phyloP scores from a whole-genome alignment of 2,888 invertebrate species.

The Drosophila pseudotalamancana region DNA sequence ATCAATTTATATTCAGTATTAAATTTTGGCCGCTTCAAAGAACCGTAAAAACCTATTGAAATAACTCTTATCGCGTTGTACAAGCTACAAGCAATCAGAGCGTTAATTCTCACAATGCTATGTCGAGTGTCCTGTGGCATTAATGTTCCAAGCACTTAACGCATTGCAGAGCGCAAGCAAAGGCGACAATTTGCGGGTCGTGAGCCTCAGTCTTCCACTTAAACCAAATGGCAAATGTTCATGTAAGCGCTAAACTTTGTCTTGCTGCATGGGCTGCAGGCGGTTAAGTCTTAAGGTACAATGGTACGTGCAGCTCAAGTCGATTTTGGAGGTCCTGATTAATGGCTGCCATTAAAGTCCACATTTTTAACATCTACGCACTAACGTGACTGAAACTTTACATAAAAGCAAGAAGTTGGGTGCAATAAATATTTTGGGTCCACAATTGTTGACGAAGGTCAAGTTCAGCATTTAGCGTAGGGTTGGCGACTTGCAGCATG shows the following conservation, averaged over 20 bases:
- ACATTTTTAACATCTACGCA: conserved; percentile 33
- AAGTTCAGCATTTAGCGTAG: conserved; percentile 60
- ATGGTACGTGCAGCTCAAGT: conserved; percentile 3
- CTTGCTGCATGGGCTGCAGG: conserved; percentile 4
- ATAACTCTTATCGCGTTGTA: conserved; percentile 11
- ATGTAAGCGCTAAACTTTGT: conserved; percentile 20
- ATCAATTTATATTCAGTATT: too few species aligned
- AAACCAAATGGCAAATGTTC: conserved; percentile 36
- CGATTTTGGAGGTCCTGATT: conserved; percentile 48
- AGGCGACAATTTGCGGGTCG: conserved; percentile 32
- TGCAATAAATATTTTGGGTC: conserved; percentile 4
- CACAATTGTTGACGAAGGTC: conserved; percentile 70
- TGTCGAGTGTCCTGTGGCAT: conserved; percentile 22
- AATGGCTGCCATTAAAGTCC: conserved; percentile 46
- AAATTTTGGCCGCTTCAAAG: too few species aligned
- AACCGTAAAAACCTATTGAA: too few species aligned
- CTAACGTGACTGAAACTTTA: conserved; percentile 17
- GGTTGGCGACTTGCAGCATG: conserved; percentile 2
- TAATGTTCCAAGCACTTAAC: conserved; percentile 45
- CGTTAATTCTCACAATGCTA: conserved; percentile 4
- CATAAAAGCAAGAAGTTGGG: not conserved
- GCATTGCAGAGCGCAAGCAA: conserved; percentile 27
- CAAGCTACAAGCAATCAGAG: conserved; percentile 19
- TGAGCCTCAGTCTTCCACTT: conserved; percentile 44
- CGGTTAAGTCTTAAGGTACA: conserved; percentile 19